Base-by-base conservation (phyloP, 2,797 vertebrate genomes). In the Spondyliosoma cantharus region DNA sequence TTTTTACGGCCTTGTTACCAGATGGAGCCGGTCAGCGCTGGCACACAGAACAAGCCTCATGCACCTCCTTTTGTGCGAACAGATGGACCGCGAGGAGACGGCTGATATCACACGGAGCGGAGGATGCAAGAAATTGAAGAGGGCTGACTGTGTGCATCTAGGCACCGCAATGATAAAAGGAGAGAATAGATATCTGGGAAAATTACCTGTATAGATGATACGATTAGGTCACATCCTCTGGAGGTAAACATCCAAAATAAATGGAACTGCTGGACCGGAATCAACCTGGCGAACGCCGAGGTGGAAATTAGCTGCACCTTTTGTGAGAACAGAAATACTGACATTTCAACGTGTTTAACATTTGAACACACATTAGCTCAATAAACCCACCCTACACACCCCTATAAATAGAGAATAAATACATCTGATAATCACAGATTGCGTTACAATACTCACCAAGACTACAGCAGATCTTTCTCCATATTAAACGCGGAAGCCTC, bases 81-180 rank as follows among this genome's bases (percentile, higher is more conserved):
- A 93, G 92, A 92, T 91, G 92, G 91, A 76, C 22, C 74, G 17
- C 5, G 79, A 82, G 74, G 83, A 77, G 85, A 80, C 42, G 71
- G 71, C 53, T 5, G 78, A 86, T 71, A 71, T 84, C 88, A 77
- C 79, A 72, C 5, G 57, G 67, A 49, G 85, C 5, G 32, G 50
- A 86, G 63, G 69, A 74, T 59, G 80, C 70, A 82, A 73, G 73
- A 71, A 22, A 81, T 69, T 46, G 49, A 71, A 78, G 64, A 66
- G 71, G 17, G 27, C 66, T 74, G 73, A 61, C 68, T 11, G 25
- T 45, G 68, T 65, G 27, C 53, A 74, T 54, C 24, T 16, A 56
- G 25, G 70, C 49, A 56, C 50, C 5, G 22, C 22, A 46, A 56
- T 43, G 29, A 62, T 22, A 22, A 64, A 29, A 63, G 37, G 22